Evolutionary conservation across 2,113 vertebrate genomes (phyloP), one percentile per base, ranked within the genome.

Genomic region (Pygoscelis adeliae): DNA sequence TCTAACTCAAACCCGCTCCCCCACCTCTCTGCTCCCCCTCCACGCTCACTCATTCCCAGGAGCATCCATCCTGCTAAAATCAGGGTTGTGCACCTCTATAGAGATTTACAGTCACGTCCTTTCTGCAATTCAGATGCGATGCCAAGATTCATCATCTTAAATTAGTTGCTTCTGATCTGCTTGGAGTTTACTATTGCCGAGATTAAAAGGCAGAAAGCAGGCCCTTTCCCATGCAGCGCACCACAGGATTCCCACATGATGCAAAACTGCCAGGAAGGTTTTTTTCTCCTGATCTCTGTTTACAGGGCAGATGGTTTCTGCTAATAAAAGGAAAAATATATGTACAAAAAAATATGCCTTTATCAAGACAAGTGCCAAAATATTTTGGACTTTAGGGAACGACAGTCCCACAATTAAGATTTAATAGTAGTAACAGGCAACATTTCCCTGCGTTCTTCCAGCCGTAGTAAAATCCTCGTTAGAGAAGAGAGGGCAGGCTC

Each of bases 281-380:
- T 90, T 74, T 77, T 66, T 30, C 90, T 97, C 82, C 93, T 91
- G 91, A 79, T 95, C 95, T 91, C 95, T 94, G 61, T 79, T 96
- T 93, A 94, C 81, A 91, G 97, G 97, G 95, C 97, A 97, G 94
- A 96, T 97, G 96, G 96, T 87, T 94, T 96, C 87, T 90, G 82
- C 96, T 96, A 97, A 94, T 95, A 91, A 85, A 84, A 74, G 8
- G 4, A 77, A 86, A 77, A 29, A 77, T 10, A n/a, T 22, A 74
- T 36, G 66, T 65, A 92, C 67, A 26, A 83, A 83, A 89, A 96
- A 92, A 90, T 25, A 90, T 9, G 96, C 87, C 76, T 84, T 81
- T 70, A 91, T 49, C 77, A 30, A 96, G 91, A 89, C 38, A 32
- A 97, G 81, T 95, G 97, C 93, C 96, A 97, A 96, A 96, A 95